A percentile compares a stretch with the other conserved stretches of the same genome.
Evolutionary conservation across 2,113 vertebrate species (phyloP).

Genomic region (Nansenia antarctica): DNA sequence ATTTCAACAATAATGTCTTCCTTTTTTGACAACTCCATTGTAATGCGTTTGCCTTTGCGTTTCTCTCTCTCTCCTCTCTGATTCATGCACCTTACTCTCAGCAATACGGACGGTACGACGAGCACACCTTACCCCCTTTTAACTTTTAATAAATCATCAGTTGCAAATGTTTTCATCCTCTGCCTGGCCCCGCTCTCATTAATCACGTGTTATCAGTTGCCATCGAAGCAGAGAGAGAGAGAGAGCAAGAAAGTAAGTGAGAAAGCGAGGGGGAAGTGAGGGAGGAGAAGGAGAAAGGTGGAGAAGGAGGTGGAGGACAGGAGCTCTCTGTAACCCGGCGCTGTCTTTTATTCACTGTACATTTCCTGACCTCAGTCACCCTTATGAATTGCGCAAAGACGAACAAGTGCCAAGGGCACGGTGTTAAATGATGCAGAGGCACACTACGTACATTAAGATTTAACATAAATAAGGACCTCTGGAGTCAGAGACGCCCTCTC

Average conservation of each 20-base stretch:
- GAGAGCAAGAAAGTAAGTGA: slow-evolving; percentile 60
- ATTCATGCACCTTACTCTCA: not conserved
- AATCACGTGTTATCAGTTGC: slow-evolving; percentile 86
- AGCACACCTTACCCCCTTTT: not conserved
- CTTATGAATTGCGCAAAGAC: slow-evolving; percentile 54
- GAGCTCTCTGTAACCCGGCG: not conserved
- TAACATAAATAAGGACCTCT: slow-evolving; percentile 60
- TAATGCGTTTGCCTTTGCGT: slow-evolving; percentile 39
- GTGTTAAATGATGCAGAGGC: slow-evolving; percentile 56
- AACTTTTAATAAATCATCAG: slow-evolving; percentile 87
- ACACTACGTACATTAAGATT: slow-evolving; percentile 58
- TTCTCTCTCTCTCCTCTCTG: slow-evolving; percentile 1
- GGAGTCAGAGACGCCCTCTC: slow-evolving; percentile 21
- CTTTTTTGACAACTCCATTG: slow-evolving; percentile 54
- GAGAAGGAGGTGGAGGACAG: slow-evolving; percentile 18
- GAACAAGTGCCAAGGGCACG: slow-evolving; percentile 47
- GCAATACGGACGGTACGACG: not conserved
- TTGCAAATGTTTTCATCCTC: slow-evolving; percentile 79
- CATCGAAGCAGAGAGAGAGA: slow-evolving; percentile 66
- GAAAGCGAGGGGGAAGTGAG: not conserved
- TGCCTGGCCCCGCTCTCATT: slow-evolving; percentile 77
- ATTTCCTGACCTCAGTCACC: slow-evolving; percentile 65
- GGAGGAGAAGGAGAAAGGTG: slow-evolving; percentile 15
- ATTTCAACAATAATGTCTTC: slow-evolving; percentile 82
- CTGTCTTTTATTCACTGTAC: slow-evolving; percentile 50